Evolutionary conservation across 2,113 vertebrate genomes (phyloP).

Genomic region (Galbula dea): DNA sequence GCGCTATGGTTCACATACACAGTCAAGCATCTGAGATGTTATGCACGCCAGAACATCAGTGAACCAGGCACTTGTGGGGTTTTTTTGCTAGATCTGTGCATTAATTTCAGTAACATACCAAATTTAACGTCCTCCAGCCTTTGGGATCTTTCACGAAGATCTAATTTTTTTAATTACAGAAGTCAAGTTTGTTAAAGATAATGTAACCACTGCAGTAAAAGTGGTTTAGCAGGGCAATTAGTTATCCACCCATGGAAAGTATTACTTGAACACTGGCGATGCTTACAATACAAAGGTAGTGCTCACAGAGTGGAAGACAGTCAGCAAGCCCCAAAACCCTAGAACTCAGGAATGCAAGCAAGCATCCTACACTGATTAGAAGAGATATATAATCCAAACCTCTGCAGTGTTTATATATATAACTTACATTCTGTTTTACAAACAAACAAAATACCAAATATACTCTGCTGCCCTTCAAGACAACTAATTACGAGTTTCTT

Average conservation of each 20-base stretch:
- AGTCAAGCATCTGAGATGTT: not conserved
- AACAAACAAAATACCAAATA: slow-evolving; percentile 47
- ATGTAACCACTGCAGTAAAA: not conserved
- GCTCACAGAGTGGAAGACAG: not conserved
- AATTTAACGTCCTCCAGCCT: not conserved
- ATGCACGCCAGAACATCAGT: not conserved
- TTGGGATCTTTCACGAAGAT: not conserved
- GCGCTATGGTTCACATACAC: not conserved
- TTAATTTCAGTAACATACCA: not conserved
- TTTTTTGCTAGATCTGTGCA: not conserved
- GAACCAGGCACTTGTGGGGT: not conserved
- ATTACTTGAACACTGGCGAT: not conserved
- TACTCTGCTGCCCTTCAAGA: slow-evolving; percentile 38
- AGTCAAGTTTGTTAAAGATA: not conserved
- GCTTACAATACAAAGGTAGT: not conserved
- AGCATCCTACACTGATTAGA: not conserved
- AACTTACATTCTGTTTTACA: slow-evolving; percentile 41
- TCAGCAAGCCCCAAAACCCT: not conserved
- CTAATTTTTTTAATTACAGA: not conserved
- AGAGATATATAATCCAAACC: not conserved
- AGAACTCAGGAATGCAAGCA: not conserved
- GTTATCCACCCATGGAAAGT: not conserved
- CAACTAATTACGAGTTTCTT: slow-evolving; percentile 47
- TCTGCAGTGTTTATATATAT: slow-evolving; percentile 8
- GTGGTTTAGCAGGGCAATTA: not conserved